phyloP scores from a whole-genome alignment of 2,113 vertebrate genomes.

The Nannospalax galili region DNA sequence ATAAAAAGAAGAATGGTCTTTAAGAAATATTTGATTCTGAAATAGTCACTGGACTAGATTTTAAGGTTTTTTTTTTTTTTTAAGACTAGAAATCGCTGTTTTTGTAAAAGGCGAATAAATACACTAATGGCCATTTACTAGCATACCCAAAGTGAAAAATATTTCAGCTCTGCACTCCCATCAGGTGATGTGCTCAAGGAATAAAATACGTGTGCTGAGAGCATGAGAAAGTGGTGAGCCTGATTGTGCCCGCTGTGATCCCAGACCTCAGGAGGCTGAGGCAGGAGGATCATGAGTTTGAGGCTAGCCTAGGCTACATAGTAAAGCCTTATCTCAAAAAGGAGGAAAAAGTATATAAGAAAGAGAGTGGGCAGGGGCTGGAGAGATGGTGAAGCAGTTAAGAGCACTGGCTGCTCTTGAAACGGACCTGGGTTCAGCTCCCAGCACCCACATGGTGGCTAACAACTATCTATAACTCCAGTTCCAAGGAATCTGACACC shows the following conservation, averaged over 20 bases:
- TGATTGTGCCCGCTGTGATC: neutral
- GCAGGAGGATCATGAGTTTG: neutral
- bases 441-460: too few relatives aligned
- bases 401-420: too few relatives aligned
- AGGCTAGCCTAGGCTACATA: neutral
- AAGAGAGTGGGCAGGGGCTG: neutral
- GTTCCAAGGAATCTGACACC: too few relatives aligned
- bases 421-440: too few relatives aligned
- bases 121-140: neutral
- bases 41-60: neutral
- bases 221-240: neutral
- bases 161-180: neutral
- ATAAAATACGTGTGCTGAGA: neutral
- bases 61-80: too few relatives aligned
- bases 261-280: neutral
- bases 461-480: too few relatives aligned
- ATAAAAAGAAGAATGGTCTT: neutral
- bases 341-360: neutral
- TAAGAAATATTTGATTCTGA: neutral
- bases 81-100: neutral
- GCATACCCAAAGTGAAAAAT: neutral
- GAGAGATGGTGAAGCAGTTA: too few relatives aligned
- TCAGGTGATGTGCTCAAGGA: neutral
- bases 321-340: neutral
- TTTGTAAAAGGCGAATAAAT: neutral